Evolutionary conservation across 64 coral and sea anemone species (phyloP).

Genomic region (Montipora cactus): DNA sequence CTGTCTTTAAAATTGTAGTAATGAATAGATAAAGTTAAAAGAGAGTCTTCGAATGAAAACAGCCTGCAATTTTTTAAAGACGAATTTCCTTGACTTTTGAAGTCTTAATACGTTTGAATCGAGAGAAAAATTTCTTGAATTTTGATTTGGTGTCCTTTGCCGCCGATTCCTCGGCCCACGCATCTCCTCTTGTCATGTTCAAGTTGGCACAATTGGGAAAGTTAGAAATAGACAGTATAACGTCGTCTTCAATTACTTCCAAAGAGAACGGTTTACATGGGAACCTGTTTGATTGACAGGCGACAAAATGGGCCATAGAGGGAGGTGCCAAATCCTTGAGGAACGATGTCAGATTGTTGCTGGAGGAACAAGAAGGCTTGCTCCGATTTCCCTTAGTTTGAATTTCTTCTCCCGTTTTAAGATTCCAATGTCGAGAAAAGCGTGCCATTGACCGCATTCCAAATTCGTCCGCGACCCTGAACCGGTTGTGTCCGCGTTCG

Average conservation of each 20-base stretch:
- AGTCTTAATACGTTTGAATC: neutral
- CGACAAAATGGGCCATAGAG: neutral
- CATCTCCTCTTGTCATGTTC: neutral
- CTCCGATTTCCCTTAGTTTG: neutral
- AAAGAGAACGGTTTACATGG: neutral
- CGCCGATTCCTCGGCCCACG: neutral
- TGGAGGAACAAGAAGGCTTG: neutral
- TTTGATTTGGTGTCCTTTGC: neutral
- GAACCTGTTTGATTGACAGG: constrained; percentile 6
- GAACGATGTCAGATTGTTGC: neutral
- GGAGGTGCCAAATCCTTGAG: neutral
- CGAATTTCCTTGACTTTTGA: neutral
- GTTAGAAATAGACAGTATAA: neutral
- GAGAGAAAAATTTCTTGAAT: neutral
- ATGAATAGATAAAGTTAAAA: no score
- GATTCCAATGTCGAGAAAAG: neutral
- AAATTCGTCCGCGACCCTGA: neutral
- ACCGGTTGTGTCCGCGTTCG: neutral
- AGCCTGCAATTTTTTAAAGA: neutral
- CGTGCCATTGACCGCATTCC: neutral
- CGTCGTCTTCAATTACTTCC: neutral
- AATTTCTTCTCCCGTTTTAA: neutral
- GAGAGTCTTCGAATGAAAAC: no score
- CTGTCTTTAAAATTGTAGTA: no score
- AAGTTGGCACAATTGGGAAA: neutral